Base-by-base conservation (phyloP, 2,113 vertebrate genomes). In the Vimba vimba region DNA sequence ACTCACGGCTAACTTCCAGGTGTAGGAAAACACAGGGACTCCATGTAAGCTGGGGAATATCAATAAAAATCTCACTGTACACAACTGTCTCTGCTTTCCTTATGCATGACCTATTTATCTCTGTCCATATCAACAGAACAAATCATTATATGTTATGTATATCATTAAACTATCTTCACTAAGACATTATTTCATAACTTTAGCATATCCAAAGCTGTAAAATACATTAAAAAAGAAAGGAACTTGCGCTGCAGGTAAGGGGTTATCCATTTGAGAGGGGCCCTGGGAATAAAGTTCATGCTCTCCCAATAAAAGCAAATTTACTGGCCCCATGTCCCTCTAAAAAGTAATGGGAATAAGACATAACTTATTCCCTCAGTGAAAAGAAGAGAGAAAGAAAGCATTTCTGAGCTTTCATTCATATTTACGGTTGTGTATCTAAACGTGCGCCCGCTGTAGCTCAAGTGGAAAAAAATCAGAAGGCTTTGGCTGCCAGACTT, bases 281-380 rank as follows among this genome's bases (percentile, higher is more conserved):
- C 85, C 81, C 85, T 68, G 84, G 86, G 86, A 90, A 88, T 62
- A 62, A 47, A 82, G 73, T 87, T 90, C 82, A 80, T 86, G 86
- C 73, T 88, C 87, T 85, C 85, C 88, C 88, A 91, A 92, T 93
- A 92, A 92, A 91, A 92, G 68, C 59, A 82, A 79, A 90, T 91
- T 93, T 91, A 92, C 88, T 59, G 85, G 89, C 84, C 88, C 84
- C 33, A 43, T 71, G 83, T 52, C 43, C 86, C 86, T 60, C 62
- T 89, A 68, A 88, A 43, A 92, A 90, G 89, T 89, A 91, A 92
- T 77, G 64, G 79, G 81, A 89, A 86, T 85, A 86, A 86, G 81
- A 89, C 76, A 90, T 88, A 79, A 89, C 88, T 88, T 86, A 89
- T 87, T 45, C 77, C 68, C 76, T 76, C 57, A 25, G 76, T 45